Evolutionary conservation across 2,113 vertebrate genomes (phyloP).

Genomic region (Carettochelys insculpta): DNA sequence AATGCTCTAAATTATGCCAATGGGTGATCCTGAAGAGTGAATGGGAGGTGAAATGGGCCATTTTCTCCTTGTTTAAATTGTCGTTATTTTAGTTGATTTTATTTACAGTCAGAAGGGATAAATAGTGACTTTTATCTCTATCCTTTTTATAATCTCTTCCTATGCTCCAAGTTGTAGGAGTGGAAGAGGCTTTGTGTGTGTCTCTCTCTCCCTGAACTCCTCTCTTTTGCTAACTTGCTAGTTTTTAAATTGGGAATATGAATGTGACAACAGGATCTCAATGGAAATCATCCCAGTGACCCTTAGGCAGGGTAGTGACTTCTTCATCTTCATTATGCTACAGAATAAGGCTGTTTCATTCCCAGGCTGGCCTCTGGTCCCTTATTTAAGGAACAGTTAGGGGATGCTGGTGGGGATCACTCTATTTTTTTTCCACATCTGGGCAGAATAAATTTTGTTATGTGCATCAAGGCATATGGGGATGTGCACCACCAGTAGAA

Average conservation of each 20-base stretch:
- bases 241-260: slow-evolving; percentile 45
- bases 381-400: slow-evolving; percentile 47
- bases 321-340: slow-evolving; percentile 27
- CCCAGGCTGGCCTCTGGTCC: slow-evolving; percentile 36
- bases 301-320: slow-evolving; percentile 40
- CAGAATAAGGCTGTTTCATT: slow-evolving; percentile 34
- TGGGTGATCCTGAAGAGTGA: slow-evolving; percentile 19
- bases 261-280: slow-evolving; percentile 34
- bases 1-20: slow-evolving; percentile 67
- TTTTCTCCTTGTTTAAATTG: slow-evolving; percentile 7
- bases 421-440: no score
- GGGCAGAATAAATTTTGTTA: no score
- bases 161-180: no score
- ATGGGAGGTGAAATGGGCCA: slow-evolving; percentile 31
- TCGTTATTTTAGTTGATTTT: no score
- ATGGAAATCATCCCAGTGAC: slow-evolving; percentile 41
- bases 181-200: no score
- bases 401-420: no score
- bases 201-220: neutral
- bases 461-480: no score
- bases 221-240: neutral
- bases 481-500: no score
- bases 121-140: slow-evolving; percentile 56
- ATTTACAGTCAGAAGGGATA: slow-evolving; percentile 56
- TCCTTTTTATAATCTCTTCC: slow-evolving; percentile 38